A percentile compares a stretch with the other conserved stretches of the same genome.
These are phyloP conservation scores for Neuroscelio doddi DNA, from an alignment of 2,888 invertebrate species.

Conservation along the genomic window DNA sequence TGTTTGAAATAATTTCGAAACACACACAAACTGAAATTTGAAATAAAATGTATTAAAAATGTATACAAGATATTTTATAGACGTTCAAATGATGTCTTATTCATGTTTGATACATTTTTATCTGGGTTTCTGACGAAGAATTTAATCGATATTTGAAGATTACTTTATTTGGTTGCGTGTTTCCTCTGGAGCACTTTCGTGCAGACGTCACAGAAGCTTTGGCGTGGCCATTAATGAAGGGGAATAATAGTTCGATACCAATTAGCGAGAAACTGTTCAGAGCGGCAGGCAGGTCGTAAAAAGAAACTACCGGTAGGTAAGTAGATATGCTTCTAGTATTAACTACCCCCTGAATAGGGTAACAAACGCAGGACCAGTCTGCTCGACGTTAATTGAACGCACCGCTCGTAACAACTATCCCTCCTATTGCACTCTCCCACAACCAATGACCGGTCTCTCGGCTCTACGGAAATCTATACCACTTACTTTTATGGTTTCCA, in stretches of 20 bases:
- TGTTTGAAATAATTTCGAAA: too few relatives aligned
- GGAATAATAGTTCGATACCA: slow-evolving; percentile 72
- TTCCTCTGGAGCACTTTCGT: slow-evolving; percentile 33
- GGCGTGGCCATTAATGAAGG: slow-evolving; percentile 64
- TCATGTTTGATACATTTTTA: slow-evolving; percentile 13
- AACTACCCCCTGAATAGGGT: slow-evolving; percentile 64
- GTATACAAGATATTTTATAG: too few relatives aligned
- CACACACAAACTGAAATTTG: too few relatives aligned
- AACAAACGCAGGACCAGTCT: slow-evolving; percentile 56
- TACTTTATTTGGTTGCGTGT: slow-evolving; percentile 16
- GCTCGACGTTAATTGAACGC: slow-evolving; percentile 71
- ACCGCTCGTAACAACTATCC: slow-evolving; percentile 65
- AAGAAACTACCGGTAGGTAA: slow-evolving; percentile 70
- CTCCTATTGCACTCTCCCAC: slow-evolving; percentile 30
- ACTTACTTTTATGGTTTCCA: slow-evolving; percentile 70
- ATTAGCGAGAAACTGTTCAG: slow-evolving; percentile 67
- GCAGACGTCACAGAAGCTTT: slow-evolving; percentile 46
- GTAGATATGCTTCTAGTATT: slow-evolving; percentile 69
- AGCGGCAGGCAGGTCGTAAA: slow-evolving; percentile 64
- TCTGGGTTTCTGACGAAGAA: too few relatives aligned
- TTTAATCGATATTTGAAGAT: too few relatives aligned
- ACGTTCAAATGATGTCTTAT: slow-evolving; percentile 42
- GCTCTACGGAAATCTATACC: slow-evolving; percentile 69
- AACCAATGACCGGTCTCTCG: slow-evolving; percentile 50
- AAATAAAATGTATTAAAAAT: too few relatives aligned